phyloP scores from a whole-genome alignment of 2,888 invertebrate genomes.

The Thymelicus sylvestris region DNA sequence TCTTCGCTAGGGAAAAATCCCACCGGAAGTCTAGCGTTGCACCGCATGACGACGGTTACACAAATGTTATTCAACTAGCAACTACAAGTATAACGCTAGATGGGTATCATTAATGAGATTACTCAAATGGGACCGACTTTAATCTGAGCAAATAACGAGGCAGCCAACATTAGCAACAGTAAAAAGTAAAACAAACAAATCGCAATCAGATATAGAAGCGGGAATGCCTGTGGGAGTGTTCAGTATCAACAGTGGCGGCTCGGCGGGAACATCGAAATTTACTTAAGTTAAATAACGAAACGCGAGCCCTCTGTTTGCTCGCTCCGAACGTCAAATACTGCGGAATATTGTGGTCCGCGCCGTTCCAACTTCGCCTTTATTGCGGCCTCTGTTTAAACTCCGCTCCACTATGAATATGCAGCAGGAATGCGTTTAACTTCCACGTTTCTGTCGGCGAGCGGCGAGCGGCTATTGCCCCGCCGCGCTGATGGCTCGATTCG shows the following conservation, averaged over 20 bases:
- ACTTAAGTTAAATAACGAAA: constrained; percentile 84
- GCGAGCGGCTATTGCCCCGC: constrained; percentile 48
- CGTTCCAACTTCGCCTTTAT: constrained; percentile 60
- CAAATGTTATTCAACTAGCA: no score
- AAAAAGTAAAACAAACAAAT: constrained; percentile 38
- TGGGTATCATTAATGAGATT: not conserved
- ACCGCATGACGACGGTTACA: not conserved
- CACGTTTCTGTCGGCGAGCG: constrained; percentile 57
- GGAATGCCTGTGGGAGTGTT: constrained; percentile 35
- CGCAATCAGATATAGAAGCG: constrained; percentile 43
- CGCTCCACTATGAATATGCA: constrained; percentile 73
- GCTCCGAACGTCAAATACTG: constrained; percentile 70
- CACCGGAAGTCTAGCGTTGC: constrained; percentile 3
- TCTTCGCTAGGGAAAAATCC: constrained; percentile 9
- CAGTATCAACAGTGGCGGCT: constrained; percentile 67
- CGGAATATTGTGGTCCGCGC: constrained; percentile 56
- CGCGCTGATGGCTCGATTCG: constrained; percentile 39
- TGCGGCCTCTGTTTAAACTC: constrained; percentile 63
- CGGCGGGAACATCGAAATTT: constrained; percentile 81
- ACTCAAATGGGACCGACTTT: constrained; percentile 10
- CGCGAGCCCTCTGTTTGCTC: constrained; percentile 80
- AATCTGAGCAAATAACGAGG: constrained; percentile 20
- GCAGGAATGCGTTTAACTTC: constrained; percentile 55
- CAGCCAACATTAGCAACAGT: constrained; percentile 30
- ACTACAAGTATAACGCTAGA: not conserved